Evolutionary conservation across 2,797 vertebrate genomes (phyloP).

Genomic region (Schizopygopsis malacanthus): DNA sequence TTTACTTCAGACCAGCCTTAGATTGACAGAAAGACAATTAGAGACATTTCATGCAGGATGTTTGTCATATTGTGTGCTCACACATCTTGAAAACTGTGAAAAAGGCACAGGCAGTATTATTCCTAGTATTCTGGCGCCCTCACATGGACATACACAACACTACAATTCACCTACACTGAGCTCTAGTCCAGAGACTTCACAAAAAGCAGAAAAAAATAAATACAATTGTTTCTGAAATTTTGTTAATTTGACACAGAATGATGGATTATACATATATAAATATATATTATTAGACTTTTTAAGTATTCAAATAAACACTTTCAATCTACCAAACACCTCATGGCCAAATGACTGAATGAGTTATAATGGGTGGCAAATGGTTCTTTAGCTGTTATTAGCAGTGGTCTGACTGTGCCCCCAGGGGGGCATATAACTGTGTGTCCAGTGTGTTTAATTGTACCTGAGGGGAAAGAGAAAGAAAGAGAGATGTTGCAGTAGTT

Average conservation of each 20-base stretch:
- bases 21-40: conserved; percentile 3
- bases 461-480: conserved; percentile 45
- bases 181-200: background rate
- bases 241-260: background rate
- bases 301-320: background rate
- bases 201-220: background rate
- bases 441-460: conserved; percentile 75
- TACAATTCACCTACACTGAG: background rate
- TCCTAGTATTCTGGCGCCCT: conserved; percentile 33
- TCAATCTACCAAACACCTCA: background rate
- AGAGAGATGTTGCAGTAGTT: conserved; percentile 44
- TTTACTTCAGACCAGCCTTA: conserved; percentile 86
- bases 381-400: conserved; percentile 51
- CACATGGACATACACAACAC: conserved; percentile 38
- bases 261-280: background rate
- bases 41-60: background rate
- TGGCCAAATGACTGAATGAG: background rate
- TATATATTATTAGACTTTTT: background rate
- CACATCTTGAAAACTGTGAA: background rate
- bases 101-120: background rate
- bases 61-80: background rate
- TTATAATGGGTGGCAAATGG: conserved; percentile 33
- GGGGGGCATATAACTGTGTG: conserved; percentile 56
- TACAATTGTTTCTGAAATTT: background rate
- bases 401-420: conserved; percentile 50